Evolutionary conservation across 2,113 vertebrate genomes (phyloP).

Genomic region (Oceanites oceanicus): DNA sequence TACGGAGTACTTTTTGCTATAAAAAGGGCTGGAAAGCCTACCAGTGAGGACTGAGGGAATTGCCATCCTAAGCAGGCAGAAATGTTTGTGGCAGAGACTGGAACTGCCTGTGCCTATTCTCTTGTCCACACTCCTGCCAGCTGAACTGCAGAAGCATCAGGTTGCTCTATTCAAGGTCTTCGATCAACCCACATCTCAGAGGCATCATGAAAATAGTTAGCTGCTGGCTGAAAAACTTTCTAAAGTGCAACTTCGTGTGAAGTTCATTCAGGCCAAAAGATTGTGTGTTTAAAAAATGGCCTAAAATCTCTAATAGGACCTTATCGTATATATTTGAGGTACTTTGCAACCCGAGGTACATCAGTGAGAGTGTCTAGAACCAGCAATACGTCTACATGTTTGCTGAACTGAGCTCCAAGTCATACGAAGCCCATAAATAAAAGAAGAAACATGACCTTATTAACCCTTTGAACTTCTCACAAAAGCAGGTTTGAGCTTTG

Average conservation of each 20-base stretch:
- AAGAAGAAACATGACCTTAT: not conserved
- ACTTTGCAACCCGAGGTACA: not conserved
- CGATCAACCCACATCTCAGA: not conserved
- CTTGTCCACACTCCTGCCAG: not conserved
- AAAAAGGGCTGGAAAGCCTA: not conserved
- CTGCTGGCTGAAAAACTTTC: not conserved
- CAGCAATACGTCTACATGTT: not conserved
- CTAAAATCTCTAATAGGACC: not conserved
- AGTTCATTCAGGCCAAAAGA: not conserved
- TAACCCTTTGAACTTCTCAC: not conserved
- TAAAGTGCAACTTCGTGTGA: not conserved
- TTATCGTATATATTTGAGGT: not conserved
- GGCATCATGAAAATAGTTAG: not conserved
- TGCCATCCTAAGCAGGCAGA: not conserved
- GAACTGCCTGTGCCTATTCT: not conserved
- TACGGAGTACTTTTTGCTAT: not conserved
- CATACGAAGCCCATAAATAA: not conserved
- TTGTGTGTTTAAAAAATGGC: not conserved
- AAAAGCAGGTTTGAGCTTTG: not conserved
- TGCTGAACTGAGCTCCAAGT: not conserved
- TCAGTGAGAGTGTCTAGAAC: not conserved
- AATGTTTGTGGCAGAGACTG: not conserved
- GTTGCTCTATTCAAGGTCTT: not conserved
- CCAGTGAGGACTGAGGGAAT: not conserved
- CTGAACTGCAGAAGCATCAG: not conserved